Percentiles rank a stretch among this genome's conserved stretches.
phyloP scores from a whole-genome alignment of 2,113 vertebrate genomes.

The Hemichromis elongatus region DNA sequence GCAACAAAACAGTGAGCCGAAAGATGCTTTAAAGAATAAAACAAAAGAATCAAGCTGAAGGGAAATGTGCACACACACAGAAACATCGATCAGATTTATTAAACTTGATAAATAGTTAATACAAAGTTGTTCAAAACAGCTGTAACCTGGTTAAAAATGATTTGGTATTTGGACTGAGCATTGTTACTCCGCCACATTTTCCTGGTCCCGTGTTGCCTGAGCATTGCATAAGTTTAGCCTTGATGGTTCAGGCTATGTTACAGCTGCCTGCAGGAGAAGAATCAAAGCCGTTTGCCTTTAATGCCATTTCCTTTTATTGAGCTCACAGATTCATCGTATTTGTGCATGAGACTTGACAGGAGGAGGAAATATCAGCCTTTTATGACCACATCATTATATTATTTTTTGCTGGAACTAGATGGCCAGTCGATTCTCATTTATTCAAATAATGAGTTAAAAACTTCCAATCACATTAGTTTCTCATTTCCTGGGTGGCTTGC shows the following conservation, averaged over 20 bases:
- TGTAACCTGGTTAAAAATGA: rapidly evolving
- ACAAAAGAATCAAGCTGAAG: neutral
- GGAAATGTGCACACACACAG: neutral
- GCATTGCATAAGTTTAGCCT: neutral
- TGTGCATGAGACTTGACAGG: neutral
- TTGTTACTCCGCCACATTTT: neutral
- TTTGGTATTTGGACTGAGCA: neutral
- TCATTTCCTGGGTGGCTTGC: neutral
- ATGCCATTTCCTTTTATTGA: neutral
- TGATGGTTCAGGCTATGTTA: neutral
- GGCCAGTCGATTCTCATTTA: neutral
- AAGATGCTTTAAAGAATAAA: neutral
- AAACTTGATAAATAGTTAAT: neutral
- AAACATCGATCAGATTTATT: neutral
- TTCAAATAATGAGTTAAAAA: neutral
- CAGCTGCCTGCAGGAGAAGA: neutral
- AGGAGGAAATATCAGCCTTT: neutral
- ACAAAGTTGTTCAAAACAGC: neutral
- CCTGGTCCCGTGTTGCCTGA: neutral
- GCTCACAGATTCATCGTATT: neutral
- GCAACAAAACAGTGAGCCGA: neutral
- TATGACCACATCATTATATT: neutral
- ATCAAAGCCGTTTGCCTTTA: neutral
- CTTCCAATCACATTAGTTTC: neutral
- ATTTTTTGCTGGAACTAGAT: neutral